Evolutionary conservation across 1,140 invertebrate genomes (phyloP).

Genomic region (Apis florea): DNA sequence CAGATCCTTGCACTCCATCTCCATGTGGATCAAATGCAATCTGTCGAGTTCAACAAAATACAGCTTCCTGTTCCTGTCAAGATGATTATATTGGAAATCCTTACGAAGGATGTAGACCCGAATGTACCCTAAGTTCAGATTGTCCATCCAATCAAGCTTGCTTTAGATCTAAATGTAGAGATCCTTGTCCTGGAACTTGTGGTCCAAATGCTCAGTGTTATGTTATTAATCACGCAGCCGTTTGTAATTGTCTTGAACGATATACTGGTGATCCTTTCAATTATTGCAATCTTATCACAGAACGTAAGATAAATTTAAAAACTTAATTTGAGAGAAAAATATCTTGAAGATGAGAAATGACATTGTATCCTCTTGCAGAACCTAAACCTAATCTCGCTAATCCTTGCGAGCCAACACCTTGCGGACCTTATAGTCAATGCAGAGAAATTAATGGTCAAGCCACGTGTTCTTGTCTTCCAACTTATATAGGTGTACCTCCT

Average conservation of each 20-base stretch:
- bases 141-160: constrained; percentile 84
- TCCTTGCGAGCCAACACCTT: constrained; percentile 86
- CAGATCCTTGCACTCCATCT: constrained; percentile 87
- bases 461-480: constrained; percentile 80
- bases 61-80: constrained; percentile 83
- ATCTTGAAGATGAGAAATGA: constrained; percentile 25
- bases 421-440: constrained; percentile 86
- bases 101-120: constrained; percentile 87
- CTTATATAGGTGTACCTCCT: constrained; percentile 86
- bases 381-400: constrained; percentile 68
- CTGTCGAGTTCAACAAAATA: constrained; percentile 76
- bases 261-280: constrained; percentile 86
- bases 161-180: constrained; percentile 73
- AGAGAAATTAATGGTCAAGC: constrained; percentile 81
- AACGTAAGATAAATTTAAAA: constrained; percentile 66
- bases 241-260: constrained; percentile 82
- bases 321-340: background rate
- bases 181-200: constrained; percentile 82
- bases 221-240: constrained; percentile 84
- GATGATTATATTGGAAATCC: constrained; percentile 85
- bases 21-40: constrained; percentile 85
- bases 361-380: constrained; percentile 8
- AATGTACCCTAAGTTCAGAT: constrained; percentile 86
- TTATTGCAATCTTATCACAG: constrained; percentile 56
- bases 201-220: constrained; percentile 83